Evolutionary conservation across 1,140 invertebrate species (phyloP).

Genomic region (Tyrophagus putrescentiae): DNA sequence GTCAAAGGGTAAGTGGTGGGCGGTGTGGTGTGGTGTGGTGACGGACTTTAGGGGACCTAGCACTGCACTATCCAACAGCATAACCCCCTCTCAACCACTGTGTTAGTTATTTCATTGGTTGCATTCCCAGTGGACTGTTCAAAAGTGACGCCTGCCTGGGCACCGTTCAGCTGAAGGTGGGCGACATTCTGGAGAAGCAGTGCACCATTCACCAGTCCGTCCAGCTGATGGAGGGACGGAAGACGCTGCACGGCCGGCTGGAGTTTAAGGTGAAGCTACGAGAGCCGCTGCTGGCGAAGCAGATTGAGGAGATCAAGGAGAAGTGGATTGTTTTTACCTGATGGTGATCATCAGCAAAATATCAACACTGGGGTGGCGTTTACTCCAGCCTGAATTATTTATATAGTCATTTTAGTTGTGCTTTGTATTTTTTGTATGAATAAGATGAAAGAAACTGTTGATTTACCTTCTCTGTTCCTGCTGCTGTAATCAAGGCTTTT

Average conservation of each 20-base stretch:
- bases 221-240: constrained; percentile 72
- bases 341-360: too few relatives aligned
- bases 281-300: constrained; percentile 72
- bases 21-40: too few relatives aligned
- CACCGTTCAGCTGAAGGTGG: constrained; percentile 63
- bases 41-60: too few relatives aligned
- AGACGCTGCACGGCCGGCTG: constrained; percentile 65
- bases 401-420: too few relatives aligned
- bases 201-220: constrained; percentile 76
- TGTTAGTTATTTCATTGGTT: constrained; percentile 20
- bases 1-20: constrained; percentile 62
- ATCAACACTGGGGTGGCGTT: too few relatives aligned
- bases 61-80: too few relatives aligned
- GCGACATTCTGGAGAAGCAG: constrained; percentile 63
- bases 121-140: constrained; percentile 70
- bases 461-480: too few relatives aligned
- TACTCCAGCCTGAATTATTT: too few relatives aligned
- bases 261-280: constrained; percentile 79
- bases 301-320: constrained; percentile 73
- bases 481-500: too few relatives aligned
- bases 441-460: too few relatives aligned
- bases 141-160: constrained; percentile 69
- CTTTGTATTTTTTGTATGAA: too few relatives aligned
- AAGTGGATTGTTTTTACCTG: constrained; percentile 67
- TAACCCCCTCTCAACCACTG: too few relatives aligned